Evolutionary conservation across 2,888 invertebrate species (phyloP).

Genomic region (Tetropium fuscum): DNA sequence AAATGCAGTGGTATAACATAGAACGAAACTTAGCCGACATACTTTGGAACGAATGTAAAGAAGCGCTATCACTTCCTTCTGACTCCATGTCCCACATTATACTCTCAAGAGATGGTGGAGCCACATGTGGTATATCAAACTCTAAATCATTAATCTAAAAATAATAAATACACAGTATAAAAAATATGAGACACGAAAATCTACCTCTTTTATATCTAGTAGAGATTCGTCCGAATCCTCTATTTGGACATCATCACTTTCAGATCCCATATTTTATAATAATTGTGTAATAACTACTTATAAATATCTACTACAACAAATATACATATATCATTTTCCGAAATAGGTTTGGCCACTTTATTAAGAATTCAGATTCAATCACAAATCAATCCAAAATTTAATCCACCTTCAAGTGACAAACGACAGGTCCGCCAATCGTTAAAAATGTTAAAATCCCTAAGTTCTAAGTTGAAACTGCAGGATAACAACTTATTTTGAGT

Average conservation of each 20-base stretch:
- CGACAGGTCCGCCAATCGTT: too few species aligned
- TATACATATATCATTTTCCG: too few species aligned
- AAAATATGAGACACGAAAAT: conserved; percentile 6
- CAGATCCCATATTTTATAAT: conserved; percentile 65
- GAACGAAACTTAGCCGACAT: conserved; percentile 70
- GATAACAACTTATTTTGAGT: too few species aligned
- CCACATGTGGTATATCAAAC: conserved; percentile 81
- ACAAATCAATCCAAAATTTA: too few species aligned
- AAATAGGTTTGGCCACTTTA: too few species aligned
- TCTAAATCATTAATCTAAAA: conserved; percentile 84
- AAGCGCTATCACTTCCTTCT: conserved; percentile 71
- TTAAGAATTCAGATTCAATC: too few species aligned
- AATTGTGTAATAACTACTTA: too few species aligned
- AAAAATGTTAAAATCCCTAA: too few species aligned
- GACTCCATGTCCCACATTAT: conserved; percentile 82
- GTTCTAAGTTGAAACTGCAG: too few species aligned
- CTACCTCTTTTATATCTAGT: conserved; percentile 62
- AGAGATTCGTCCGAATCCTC: conserved; percentile 64
- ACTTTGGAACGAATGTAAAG: conserved; percentile 68
- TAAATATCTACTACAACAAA: too few species aligned
- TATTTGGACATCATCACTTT: conserved; percentile 58
- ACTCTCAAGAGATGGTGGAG: conserved; percentile 83
- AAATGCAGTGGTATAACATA: conserved; percentile 81
- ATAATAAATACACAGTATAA: conserved; percentile 18
- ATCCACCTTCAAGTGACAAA: too few species aligned